Evolutionary conservation across 1,140 invertebrate genomes (phyloP).

Genomic region (Coptotermes formosanus): DNA sequence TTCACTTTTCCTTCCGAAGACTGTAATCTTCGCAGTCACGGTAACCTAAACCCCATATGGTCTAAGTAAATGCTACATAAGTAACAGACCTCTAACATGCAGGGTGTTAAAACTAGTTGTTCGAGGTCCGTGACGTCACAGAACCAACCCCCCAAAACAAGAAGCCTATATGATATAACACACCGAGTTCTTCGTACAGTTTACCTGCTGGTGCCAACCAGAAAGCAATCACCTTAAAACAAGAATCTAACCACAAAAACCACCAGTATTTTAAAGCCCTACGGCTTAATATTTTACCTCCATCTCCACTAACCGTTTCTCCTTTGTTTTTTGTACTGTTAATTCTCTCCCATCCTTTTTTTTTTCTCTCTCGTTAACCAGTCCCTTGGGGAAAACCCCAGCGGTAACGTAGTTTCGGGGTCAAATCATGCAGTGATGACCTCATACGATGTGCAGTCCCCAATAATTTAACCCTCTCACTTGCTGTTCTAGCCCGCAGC

Average conservation of each 20-base stretch:
- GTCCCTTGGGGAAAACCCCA: not conserved
- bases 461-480: not conserved
- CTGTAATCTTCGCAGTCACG: no score
- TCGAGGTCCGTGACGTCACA: no score
- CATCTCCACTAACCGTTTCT: not conserved
- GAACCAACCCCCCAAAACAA: not conserved
- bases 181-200: not conserved
- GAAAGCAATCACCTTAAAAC: not conserved
- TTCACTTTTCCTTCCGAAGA: no score
- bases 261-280: not conserved
- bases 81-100: no score
- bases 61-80: no score
- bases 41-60: no score
- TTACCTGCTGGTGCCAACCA: not conserved
- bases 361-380: not conserved
- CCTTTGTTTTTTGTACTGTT: not conserved
- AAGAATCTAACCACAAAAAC: constrained; percentile 10
- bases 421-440: constrained; percentile 10
- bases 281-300: not conserved
- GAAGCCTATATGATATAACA: not conserved
- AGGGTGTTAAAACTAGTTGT: no score
- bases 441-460: not conserved
- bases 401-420: not conserved
- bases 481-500: not conserved
- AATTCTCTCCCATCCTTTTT: not conserved